Evolutionary conservation across 2,797 vertebrate genomes (phyloP).

Genomic region (Cossypha niveicapilla): DNA sequence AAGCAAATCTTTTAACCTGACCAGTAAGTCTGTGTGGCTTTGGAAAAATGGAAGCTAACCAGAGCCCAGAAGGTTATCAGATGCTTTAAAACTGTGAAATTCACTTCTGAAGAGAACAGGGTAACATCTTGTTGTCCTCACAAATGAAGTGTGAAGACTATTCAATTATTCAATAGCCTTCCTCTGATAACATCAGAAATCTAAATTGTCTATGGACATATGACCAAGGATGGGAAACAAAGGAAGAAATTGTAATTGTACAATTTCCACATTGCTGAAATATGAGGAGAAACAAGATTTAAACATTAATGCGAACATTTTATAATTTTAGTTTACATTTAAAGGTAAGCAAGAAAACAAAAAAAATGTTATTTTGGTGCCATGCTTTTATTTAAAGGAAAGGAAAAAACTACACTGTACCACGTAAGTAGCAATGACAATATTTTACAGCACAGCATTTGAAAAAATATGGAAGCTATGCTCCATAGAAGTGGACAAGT

Average conservation of each 20-base stretch:
- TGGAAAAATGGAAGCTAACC: not conserved
- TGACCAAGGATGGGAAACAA: not conserved
- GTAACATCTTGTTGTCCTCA: not conserved
- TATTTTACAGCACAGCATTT: slow-evolving; percentile 83
- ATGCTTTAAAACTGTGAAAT: not conserved
- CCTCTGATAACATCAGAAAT: not conserved
- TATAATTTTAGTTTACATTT: not conserved
- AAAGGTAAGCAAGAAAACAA: slow-evolving; percentile 19
- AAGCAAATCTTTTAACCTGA: not conserved
- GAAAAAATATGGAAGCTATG: slow-evolving; percentile 77
- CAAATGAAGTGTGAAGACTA: not conserved
- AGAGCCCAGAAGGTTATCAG: not conserved
- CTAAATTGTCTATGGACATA: not conserved
- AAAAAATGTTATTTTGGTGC: slow-evolving; percentile 64
- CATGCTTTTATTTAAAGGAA: slow-evolving; percentile 82
- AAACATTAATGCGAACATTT: not conserved
- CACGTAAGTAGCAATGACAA: slow-evolving; percentile 78
- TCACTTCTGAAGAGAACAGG: not conserved
- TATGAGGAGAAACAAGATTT: not conserved
- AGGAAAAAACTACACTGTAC: slow-evolving; percentile 73
- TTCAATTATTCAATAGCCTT: not conserved
- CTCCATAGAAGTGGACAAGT: slow-evolving; percentile 74
- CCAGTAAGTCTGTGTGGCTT: not conserved
- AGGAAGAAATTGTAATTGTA: not conserved
- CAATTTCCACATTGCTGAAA: not conserved